Evolutionary conservation across 2,113 vertebrate species (phyloP), one percentile per base, ranked within the genome.

Genomic region (Sciurus niger): DNA sequence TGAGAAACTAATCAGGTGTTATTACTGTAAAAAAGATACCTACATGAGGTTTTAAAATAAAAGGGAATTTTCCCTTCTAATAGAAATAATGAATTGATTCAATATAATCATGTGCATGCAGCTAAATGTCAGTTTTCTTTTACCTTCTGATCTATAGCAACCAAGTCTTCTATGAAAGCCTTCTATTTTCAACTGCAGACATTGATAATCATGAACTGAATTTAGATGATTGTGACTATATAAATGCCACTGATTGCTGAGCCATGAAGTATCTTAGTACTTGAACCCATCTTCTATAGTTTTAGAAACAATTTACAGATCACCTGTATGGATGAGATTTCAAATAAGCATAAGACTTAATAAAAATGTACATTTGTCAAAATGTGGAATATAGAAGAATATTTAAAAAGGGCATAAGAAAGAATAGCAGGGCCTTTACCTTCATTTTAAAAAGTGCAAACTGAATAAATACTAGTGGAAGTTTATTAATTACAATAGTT

Each of bases 301-400:
- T 96, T 95, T 80, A 74, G 72, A 70, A 95, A 91, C 55, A 34
- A 70, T 84, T 96, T 63, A 84, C 28, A 82, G 48, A 78, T 74
- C 32, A 55, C 30, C 22, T 80, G 6, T 73, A 22, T 10, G 24
- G 30, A 86, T 89, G 37, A 76, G 55, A 86, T 89, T 96, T 91
- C 24, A 93, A 87, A 60, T 63, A 82, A 37, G 67, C 67, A 32
- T 91, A 68, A 40, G 16, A 72, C 53, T 85, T 79, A 93, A 88
- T 84, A 89, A 89, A 94, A 93, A 48, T 72, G 25, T 24, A 86
- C 46, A 40, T 3, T 18, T 90, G 89, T 46, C 46, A 91, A 68
- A 60, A 93, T 40, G 22, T 80, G 40, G 37, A 2, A 30, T 67
- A 46, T 46, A 70, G 28, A 94, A 87, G 53, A 68, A 84, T 17